Evolutionary conservation across 2,797 vertebrate genomes (phyloP), one percentile per base, ranked within the genome.

Genomic region (Melopsittacus undulatus): DNA sequence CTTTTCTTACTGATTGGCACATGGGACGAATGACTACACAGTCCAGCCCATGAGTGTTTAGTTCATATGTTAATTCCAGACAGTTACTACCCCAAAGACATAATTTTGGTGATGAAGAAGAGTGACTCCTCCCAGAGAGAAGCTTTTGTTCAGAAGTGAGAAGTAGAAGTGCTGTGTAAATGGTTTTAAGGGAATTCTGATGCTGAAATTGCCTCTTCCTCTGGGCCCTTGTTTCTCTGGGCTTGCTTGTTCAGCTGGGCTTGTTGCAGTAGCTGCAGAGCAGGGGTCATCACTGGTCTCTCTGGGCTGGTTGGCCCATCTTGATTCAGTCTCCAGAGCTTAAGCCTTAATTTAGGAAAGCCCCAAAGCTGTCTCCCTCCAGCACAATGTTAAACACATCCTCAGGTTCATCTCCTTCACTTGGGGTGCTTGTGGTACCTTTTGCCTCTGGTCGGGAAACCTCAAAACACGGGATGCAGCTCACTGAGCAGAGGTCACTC

Each of bases 1-100:
- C 21, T 75, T 15, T 21, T 17, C 24, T 10, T 17, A 13, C 0
- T 3, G 13, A 19, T 34, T 26, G 64, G 42, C 27, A 2, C n/a
- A 0, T 2, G 29, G 72, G 43, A 83, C 66, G 61, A 90, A 68
- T 0, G 0, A 7, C 59, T 24, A 27, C 23, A 1, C 14, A 4
- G 43, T 13, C 62, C 82, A 32, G 3, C 79, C 49, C 1, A 0
- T 1, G 11, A 15, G 1, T 6, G 32, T 21, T 81, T 15, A 13
- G 4, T 19, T 83, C 20, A 5, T 17, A 48, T 67, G 16, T 88
- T 45, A 64, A 83, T 23, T 30, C 24, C 30, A 20, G 48, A 10
- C 45, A 32, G 10, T 48, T 29, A 7, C 14, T 79, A 8, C 26
- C 32, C 26, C 30, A 4, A 2, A 42, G 66, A 26, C 32, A 13